phyloP scores from a whole-genome alignment of 2,797 vertebrate genomes.

The Forpus xanthops region DNA sequence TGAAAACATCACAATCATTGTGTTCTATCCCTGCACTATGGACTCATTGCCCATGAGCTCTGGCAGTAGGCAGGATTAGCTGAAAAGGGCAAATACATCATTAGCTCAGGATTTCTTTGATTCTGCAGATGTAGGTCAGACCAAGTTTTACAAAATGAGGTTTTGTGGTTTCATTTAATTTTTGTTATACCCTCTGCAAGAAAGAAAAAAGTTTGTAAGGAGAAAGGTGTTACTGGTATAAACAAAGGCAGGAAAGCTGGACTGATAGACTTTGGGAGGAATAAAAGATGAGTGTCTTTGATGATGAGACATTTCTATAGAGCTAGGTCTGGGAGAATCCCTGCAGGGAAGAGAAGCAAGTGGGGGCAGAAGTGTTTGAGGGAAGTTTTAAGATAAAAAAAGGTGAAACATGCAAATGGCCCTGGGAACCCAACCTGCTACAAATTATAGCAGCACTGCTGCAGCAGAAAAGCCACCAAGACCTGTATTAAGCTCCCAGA shows the following conservation, averaged over 20 bases:
- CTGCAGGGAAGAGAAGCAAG: conserved; percentile 1
- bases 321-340: background rate
- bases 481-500: background rate
- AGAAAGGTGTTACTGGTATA: background rate
- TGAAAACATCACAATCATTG: background rate
- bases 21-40: background rate
- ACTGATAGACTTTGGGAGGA: background rate
- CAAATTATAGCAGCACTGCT: background rate
- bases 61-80: background rate
- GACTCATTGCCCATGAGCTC: background rate
- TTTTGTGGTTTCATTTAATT: conserved; percentile 1
- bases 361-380: background rate
- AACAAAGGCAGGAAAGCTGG: background rate
- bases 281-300: background rate
- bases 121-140: background rate
- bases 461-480: background rate
- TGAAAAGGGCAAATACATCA: background rate
- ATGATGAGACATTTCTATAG: background rate
- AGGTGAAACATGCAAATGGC: background rate
- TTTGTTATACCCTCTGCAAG: background rate
- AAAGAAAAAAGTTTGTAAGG: background rate
- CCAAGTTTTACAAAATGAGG: background rate
- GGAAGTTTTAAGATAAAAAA: conserved; percentile 7
- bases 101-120: conserved; percentile 21
- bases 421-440: background rate